Conservation (phyloP, 2,888 invertebrate species). For the Watsonalla binaria region DNA sequence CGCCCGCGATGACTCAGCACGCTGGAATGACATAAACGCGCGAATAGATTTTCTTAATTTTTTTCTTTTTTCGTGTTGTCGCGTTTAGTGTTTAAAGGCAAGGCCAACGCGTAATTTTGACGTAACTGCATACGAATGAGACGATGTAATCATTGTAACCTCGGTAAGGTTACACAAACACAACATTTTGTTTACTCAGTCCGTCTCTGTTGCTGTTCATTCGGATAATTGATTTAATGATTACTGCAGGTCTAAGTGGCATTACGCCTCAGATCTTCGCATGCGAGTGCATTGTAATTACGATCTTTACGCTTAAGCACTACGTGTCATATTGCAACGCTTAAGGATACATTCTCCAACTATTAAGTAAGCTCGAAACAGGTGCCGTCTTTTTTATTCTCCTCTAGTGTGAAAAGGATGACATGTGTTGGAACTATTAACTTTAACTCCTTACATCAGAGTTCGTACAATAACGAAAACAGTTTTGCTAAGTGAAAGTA, state of each 20-base stretch:
- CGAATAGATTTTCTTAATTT: slow-evolving; percentile 31
- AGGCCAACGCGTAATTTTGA: slow-evolving; percentile 40
- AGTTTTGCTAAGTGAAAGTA: neutral
- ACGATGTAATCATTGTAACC: slow-evolving; percentile 44
- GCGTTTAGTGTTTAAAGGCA: slow-evolving; percentile 29
- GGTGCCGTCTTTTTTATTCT: no score
- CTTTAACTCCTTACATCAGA: no score
- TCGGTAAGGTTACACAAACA: slow-evolving; percentile 35
- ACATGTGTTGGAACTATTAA: no score
- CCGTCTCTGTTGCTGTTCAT: slow-evolving; percentile 24
- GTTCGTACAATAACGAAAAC: neutral
- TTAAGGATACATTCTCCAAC: no score
- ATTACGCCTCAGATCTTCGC: slow-evolving; percentile 21
- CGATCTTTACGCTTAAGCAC: neutral
- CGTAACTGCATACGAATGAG: slow-evolving; percentile 35
- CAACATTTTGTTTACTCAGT: slow-evolving; percentile 23
- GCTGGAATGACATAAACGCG: slow-evolving; percentile 43
- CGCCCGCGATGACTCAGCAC: slow-evolving; percentile 48
- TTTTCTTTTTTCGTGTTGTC: slow-evolving; percentile 26
- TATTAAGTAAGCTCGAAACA: no score
- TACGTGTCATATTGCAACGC: neutral
- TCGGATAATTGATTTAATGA: slow-evolving; percentile 44
- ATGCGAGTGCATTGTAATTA: slow-evolving; percentile 7
- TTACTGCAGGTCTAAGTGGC: slow-evolving; percentile 30
- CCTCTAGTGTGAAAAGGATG: no score